Evolutionary conservation across 2,888 invertebrate genomes (phyloP).

Genomic region (Meliscaeva auricollis): DNA sequence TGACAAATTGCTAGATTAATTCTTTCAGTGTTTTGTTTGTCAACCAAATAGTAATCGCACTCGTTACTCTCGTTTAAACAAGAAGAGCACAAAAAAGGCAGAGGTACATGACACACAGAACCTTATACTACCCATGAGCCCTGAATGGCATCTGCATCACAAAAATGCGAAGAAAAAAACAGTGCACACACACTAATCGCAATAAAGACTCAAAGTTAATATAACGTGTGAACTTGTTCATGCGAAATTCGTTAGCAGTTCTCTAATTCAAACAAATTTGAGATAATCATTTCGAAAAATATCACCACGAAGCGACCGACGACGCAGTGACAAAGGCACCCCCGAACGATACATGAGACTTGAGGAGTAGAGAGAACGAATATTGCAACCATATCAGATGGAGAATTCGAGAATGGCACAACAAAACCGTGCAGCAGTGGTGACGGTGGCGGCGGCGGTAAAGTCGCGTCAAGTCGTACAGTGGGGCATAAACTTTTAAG

Average conservation of each 20-base stretch:
- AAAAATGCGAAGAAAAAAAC: constrained; percentile 15
- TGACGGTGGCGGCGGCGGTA: too few species aligned
- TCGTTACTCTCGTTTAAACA: constrained; percentile 39
- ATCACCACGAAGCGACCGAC: too few species aligned
- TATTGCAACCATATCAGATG: constrained; percentile 35
- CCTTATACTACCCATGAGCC: neutral
- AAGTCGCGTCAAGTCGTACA: neutral
- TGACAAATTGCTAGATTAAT: neutral
- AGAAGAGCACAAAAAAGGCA: constrained; percentile 39
- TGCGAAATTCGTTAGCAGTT: constrained; percentile 75
- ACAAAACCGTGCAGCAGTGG: neutral
- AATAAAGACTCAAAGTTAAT: constrained; percentile 72
- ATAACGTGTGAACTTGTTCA: constrained; percentile 70
- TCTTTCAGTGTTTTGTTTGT: constrained; percentile 22
- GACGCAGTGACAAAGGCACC: constrained; percentile 25
- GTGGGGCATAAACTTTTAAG: neutral
- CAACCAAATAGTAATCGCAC: constrained; percentile 10
- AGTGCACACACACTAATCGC: constrained; percentile 37
- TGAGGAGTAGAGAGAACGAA: neutral
- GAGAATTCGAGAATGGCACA: neutral
- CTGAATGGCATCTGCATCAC: constrained; percentile 7
- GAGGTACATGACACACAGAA: neutral
- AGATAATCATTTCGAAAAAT: constrained; percentile 74
- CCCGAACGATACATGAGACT: neutral
- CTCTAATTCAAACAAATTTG: constrained; percentile 76